These are phyloP conservation scores for Drosophila emarginata DNA, from an alignment of 2,888 invertebrate species.

Conservation along the genomic window DNA sequence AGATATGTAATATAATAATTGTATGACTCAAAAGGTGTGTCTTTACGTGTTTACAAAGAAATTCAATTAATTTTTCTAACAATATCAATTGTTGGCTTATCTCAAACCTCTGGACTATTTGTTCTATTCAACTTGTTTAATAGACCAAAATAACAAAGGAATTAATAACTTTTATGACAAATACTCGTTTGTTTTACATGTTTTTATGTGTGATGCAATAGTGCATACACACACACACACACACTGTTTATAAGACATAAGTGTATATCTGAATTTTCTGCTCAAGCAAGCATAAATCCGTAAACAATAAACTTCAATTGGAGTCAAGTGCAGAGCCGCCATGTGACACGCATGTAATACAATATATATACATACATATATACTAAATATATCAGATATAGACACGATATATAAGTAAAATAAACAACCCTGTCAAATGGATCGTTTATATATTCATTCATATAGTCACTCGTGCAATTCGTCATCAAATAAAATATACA, in stretches of 20 bases:
- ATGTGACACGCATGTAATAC: constrained; percentile 8
- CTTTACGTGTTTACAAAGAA: no score
- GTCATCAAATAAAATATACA: constrained; percentile 7
- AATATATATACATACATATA: background rate
- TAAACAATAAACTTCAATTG: constrained; percentile 70
- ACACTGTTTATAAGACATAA: background rate
- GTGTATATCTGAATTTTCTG: constrained; percentile 60
- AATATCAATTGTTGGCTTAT: no score
- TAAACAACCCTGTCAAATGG: background rate
- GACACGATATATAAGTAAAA: background rate
- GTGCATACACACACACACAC: constrained; percentile 31
- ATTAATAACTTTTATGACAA: constrained; percentile 29
- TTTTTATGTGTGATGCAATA: background rate
- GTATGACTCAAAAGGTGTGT: no score
- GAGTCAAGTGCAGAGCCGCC: constrained; percentile 64
- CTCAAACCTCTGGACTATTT: background rate
- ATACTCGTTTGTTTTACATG: constrained; percentile 8
- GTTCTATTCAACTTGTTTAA: background rate
- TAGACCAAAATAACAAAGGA: background rate
- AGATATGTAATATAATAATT: no score
- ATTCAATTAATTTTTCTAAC: no score
- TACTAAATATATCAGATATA: background rate
- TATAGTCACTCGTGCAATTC: background rate
- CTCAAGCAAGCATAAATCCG: constrained; percentile 78
- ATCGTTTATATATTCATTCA: constrained; percentile 8